Evolutionary conservation across 2,113 vertebrate species (phyloP).

Genomic region (Apteryx owenii): DNA sequence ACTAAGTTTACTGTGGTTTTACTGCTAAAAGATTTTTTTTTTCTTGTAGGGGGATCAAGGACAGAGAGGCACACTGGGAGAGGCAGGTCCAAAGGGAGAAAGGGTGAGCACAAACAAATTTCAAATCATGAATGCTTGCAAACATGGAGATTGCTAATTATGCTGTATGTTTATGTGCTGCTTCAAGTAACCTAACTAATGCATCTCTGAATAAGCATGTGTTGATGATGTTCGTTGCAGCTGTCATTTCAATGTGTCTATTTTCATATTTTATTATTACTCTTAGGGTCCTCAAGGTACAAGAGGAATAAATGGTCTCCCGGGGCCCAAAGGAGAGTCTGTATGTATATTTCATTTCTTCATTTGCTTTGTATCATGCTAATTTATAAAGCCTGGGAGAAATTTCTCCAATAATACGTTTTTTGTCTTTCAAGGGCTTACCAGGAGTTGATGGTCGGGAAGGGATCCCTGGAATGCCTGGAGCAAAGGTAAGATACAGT

Average conservation of each 20-base stretch:
- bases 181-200: background rate
- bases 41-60: slow-evolving; percentile 88
- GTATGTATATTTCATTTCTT: slow-evolving; percentile 78
- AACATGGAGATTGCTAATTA: background rate
- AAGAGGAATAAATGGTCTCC: slow-evolving; percentile 92
- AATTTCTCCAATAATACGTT: background rate
- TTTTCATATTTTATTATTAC: background rate
- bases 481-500: slow-evolving; percentile 85
- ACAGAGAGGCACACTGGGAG: slow-evolving; percentile 88
- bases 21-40: background rate
- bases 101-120: slow-evolving; percentile 75
- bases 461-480: slow-evolving; percentile 96
- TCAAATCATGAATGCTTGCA: background rate
- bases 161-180: background rate
- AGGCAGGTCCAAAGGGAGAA: slow-evolving; percentile 89
- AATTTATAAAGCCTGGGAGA: background rate
- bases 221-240: background rate
- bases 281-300: slow-evolving; percentile 86
- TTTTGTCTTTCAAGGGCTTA: slow-evolving; percentile 83
- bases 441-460: slow-evolving; percentile 91
- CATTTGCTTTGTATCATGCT: background rate
- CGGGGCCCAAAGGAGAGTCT: slow-evolving; percentile 92
- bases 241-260: background rate
- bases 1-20: background rate
- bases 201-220: background rate